Base-by-base conservation (phyloP, 2,113 vertebrate species). In the Apteryx owenii region DNA sequence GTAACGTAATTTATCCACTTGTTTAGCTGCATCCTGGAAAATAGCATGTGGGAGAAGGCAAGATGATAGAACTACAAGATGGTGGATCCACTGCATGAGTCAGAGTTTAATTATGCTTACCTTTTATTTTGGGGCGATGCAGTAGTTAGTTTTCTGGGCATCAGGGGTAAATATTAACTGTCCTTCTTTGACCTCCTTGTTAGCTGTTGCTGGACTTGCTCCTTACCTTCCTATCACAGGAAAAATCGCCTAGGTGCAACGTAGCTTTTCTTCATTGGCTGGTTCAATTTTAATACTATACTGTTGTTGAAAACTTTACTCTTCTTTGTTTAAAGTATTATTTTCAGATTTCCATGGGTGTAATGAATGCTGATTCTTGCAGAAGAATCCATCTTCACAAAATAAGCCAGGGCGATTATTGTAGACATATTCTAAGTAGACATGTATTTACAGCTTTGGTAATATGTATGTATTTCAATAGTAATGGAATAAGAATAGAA, bases 401-500 rank as follows among this genome's bases (percentile, higher is more conserved):
- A 89, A 88, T 87, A 97, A 94, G 91, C 66, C 20, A 42, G 68
- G 28, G n/a, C 3, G 20, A 87, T 96, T 91, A 78, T 83, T 48
- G 42, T 38, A 61, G 75, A 44, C 73, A 33, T 86, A n/a, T 94
- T 93, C 89, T 77, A 90, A 94, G 72, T 53, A 90, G 94, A 92
- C 66, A 2, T 77, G 14, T 91, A 82, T 94, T 96, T 97, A 96
- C 61, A 89, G 88, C 83, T 81, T 82, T 83, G 66, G 79, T 90
- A 83, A 90, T 96, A 69, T 53, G 73, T 61, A 81, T 89, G 46
- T 85, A 62, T 97, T 94, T 96, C 90, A 89, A 11, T 95, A 82
- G 81, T 94, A 86, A 69, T 89, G 29, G 88, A 93, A 72, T 94
- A 91, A 95, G 86, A 92, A 86, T 61, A 88, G 96, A 95, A 97